Evolutionary conservation across 2,888 invertebrate species (phyloP).

Genomic region (Saturnia pavonia): DNA sequence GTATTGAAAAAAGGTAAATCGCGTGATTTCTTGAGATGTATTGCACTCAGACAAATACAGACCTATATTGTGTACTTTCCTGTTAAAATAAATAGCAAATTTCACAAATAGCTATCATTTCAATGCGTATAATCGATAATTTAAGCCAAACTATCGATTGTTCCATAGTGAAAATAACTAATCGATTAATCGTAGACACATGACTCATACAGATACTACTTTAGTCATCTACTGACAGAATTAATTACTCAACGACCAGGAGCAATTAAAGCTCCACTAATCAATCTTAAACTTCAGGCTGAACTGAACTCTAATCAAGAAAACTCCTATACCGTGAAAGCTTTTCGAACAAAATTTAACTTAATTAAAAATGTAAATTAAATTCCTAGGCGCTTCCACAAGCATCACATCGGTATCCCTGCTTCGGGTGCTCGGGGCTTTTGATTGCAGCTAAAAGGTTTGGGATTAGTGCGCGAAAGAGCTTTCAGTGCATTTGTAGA

Average conservation of each 20-base stretch:
- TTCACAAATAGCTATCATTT: too few species aligned
- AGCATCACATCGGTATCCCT: conserved; percentile 66
- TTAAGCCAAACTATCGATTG: too few species aligned
- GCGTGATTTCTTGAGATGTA: too few species aligned
- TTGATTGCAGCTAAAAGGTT: conserved; percentile 83
- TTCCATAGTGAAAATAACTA: too few species aligned
- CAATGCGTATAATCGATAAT: too few species aligned
- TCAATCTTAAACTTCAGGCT: conserved; percentile 81
- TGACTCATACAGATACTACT: conserved; percentile 59
- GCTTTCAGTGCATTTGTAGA: conserved; percentile 83
- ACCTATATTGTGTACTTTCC: too few species aligned
- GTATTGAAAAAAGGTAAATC: too few species aligned
- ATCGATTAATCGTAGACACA: background rate
- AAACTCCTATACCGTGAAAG: conserved; percentile 81
- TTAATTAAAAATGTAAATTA: conserved; percentile 83
- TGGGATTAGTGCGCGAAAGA: conserved; percentile 82
- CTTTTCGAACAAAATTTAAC: conserved; percentile 82
- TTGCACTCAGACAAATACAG: too few species aligned
- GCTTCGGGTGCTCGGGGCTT: conserved; percentile 73
- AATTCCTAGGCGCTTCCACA: conserved; percentile 82
- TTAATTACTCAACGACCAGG: conserved; percentile 80
- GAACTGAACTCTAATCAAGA: conserved; percentile 82
- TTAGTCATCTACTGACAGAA: conserved; percentile 75
- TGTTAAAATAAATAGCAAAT: too few species aligned
- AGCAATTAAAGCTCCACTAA: conserved; percentile 81